Evolutionary conservation across 2,888 invertebrate genomes (phyloP).

Genomic region (Aspidiotus rigidus): DNA sequence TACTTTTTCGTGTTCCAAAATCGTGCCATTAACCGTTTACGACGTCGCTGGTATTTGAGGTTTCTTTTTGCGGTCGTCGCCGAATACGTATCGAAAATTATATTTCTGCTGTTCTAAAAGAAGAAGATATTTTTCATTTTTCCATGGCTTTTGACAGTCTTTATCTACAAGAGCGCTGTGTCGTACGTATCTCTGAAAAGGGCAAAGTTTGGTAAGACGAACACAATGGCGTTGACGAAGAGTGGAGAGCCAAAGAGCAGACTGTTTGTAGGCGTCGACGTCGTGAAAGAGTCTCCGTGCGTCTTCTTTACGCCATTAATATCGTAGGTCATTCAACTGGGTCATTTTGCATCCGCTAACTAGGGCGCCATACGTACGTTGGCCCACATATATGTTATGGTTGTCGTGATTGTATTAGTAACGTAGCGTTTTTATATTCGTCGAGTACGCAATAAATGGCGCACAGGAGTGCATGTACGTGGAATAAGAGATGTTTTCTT

Average conservation of each 20-base stretch:
- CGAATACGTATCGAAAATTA: neutral
- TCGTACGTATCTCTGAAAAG: too few relatives aligned
- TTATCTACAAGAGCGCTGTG: neutral
- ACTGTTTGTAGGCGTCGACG: slow-evolving; percentile 29
- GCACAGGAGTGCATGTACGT: neutral
- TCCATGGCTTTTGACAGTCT: slow-evolving; percentile 6
- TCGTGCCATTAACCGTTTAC: slow-evolving; percentile 10
- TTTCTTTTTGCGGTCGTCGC: slow-evolving; percentile 2
- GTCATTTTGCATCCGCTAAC: slow-evolving; percentile 33
- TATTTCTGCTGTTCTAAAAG: neutral
- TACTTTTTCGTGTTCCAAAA: neutral
- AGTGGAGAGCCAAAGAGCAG: slow-evolving; percentile 10
- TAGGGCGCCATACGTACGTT: slow-evolving; percentile 32
- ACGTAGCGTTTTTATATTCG: too few relatives aligned
- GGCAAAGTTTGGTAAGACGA: neutral
- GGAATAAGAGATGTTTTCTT: neutral
- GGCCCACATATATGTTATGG: slow-evolving; percentile 24
- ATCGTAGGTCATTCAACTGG: slow-evolving; percentile 34
- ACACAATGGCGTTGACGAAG: neutral
- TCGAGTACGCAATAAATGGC: too few relatives aligned
- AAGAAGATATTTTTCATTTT: neutral
- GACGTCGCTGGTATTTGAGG: neutral
- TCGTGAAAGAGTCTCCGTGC: slow-evolving; percentile 19
- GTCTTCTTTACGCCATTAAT: slow-evolving; percentile 32
- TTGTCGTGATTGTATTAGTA: too few relatives aligned